Base-by-base conservation (phyloP, 2,888 invertebrate species). In the Hymenopus coronatus region DNA sequence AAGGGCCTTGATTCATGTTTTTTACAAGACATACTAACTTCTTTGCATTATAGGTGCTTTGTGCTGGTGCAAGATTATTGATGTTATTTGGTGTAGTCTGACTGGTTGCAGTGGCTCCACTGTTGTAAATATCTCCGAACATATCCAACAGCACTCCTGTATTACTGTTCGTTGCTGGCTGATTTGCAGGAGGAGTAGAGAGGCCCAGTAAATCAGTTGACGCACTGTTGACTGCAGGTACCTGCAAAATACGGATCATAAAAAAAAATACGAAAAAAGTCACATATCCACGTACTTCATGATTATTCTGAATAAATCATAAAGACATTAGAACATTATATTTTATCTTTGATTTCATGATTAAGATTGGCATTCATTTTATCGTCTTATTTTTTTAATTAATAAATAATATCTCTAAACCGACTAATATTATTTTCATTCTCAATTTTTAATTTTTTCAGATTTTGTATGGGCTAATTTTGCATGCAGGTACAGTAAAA, bases 61-160 rank as follows among this genome's bases (percentile, higher is more conserved):
- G 96, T 91, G 95, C 95, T 90, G 94, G 93, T 88, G 93, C 93
- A 82, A 85, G 85, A 83, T 89, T 90, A 88, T 88, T 90, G 25
- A 89, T 83, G 83, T 87, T 82, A 93, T 93, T 88, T 90, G 91
- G 91, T 33, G 92, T 91, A 54, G 91, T 90, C 82, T 92, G 92
- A 90, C 95, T 94, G 90, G 94, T 94, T 84, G 94, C 94, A 93
- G 94, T 82, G 28, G 89, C 88, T 85, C 94, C 95, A 90, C 95
- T 94, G 90, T 95, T 96, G 92, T 98, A 98, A 90, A 98, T 95
- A 93, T 98, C 98, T 84, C 98, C 98, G 90, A 99, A 95, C 86
- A 99, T 98, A 94, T 99, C 99, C 89, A 99, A 95, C 88, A 99
- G 94, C 85, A 96, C 95, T 40, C 97, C 97, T 91, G 97, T 96